Conservation (phyloP, 2,113 vertebrate species). For the Erythrolamprus reginae region DNA sequence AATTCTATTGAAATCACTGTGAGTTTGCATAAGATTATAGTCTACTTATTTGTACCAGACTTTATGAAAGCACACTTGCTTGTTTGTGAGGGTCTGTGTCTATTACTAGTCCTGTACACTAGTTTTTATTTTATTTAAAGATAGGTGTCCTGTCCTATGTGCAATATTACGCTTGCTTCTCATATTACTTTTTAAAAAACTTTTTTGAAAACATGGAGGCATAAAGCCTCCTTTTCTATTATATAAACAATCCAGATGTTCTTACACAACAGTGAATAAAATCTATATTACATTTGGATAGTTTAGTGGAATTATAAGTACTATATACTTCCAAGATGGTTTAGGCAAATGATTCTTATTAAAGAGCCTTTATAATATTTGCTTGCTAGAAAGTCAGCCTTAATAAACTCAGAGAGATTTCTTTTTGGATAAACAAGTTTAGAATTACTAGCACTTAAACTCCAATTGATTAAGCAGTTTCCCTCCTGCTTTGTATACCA, state of each 20-base stretch:
- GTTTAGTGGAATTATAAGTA: slow-evolving; percentile 63
- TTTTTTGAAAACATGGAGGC: neutral
- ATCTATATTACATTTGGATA: slow-evolving; percentile 20
- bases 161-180: slow-evolving; percentile 50
- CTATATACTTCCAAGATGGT: slow-evolving; percentile 35
- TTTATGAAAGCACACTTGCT: slow-evolving; percentile 17
- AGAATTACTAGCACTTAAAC: neutral
- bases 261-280: neutral
- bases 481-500: slow-evolving; percentile 23
- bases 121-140: neutral
- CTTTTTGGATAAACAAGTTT: neutral
- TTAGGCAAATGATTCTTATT: neutral
- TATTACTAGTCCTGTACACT: slow-evolving; percentile 1
- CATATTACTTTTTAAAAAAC: slow-evolving; percentile 49
- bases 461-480: slow-evolving; percentile 41
- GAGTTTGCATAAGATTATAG: neutral
- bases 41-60: slow-evolving; percentile 11
- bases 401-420: neutral
- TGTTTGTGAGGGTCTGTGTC: slow-evolving; percentile 6
- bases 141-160: slow-evolving; percentile 26
- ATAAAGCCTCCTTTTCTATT: neutral
- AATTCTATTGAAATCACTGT: neutral
- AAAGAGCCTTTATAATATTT: neutral
- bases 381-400: neutral
- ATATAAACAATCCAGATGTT: neutral